Conservation (phyloP, 2,113 vertebrate genomes). For the Tylochromis polylepis region DNA sequence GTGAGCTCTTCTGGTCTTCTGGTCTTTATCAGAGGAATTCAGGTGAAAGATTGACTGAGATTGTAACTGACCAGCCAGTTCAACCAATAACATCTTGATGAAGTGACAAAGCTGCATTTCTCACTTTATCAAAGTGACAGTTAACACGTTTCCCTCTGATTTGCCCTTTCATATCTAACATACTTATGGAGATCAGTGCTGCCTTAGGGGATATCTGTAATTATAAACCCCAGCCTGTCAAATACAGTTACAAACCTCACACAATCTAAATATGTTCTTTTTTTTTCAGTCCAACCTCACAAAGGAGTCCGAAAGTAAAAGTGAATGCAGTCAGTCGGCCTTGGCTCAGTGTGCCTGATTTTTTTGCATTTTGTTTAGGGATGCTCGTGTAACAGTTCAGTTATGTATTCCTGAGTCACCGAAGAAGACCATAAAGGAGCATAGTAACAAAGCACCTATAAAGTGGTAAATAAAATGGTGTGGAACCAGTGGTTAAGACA, state of each 20-base stretch:
- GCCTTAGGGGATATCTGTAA: neutral
- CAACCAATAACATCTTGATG: neutral
- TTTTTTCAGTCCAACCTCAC: neutral
- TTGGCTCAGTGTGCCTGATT: neutral
- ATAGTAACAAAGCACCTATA: neutral
- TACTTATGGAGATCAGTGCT: neutral
- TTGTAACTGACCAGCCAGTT: neutral
- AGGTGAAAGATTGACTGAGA: neutral
- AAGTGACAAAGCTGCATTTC: neutral
- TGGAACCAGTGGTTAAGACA: neutral
- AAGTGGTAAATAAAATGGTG: neutral
- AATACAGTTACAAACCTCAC: neutral
- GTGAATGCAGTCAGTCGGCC: neutral
- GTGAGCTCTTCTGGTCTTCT: neutral
- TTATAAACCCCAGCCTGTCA: neutral
- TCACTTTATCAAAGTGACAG: neutral
- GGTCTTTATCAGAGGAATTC: neutral
- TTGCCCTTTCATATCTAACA: neutral
- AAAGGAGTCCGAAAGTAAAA: neutral
- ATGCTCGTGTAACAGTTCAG: neutral
- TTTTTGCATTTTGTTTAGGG: neutral
- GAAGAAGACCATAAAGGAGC: neutral
- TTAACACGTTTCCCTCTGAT: neutral
- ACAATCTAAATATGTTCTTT: accelerated
- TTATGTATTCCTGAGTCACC: neutral